Percentiles rank a stretch among this genome's conserved stretches.
Evolutionary conservation across 2,113 vertebrate genomes (phyloP).

Genomic region (Xenopus borealis): DNA sequence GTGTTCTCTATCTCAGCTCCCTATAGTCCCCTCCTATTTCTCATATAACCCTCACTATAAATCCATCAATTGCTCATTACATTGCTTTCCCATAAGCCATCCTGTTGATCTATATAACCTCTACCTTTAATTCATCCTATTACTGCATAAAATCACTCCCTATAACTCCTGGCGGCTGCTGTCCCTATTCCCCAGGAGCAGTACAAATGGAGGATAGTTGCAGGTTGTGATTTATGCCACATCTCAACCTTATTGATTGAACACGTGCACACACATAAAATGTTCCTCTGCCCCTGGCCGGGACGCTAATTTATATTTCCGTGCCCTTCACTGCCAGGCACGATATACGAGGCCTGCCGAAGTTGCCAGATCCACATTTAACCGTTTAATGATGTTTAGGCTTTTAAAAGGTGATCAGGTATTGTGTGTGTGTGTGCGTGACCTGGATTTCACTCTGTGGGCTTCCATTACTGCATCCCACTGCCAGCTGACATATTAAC

Average conservation of each 20-base stretch:
- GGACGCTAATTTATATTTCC: conserved; percentile 43
- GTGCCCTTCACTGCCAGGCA: conserved; percentile 44
- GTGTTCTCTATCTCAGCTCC: background rate
- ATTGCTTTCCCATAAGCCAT: background rate
- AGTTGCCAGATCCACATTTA: conserved; percentile 32
- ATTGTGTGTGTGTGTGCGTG: background rate
- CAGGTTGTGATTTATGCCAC: conserved; percentile 40
- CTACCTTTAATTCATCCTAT: conserved; percentile 5
- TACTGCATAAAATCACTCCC: conserved; percentile 8
- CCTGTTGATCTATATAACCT: background rate
- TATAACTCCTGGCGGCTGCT: conserved; percentile 7
- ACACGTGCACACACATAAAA: conserved; percentile 43
- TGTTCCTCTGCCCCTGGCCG: conserved; percentile 43
- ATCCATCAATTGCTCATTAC: background rate
- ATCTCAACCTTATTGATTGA: conserved; percentile 44
- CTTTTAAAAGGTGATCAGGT: conserved; percentile 6
- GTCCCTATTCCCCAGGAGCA: conserved; percentile 16
- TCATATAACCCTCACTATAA: background rate
- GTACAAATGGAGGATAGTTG: conserved; percentile 34
- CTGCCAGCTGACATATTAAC: background rate
- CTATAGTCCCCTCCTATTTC: no score
- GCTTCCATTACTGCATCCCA: background rate
- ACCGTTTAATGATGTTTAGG: conserved; percentile 21
- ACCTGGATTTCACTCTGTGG: background rate
- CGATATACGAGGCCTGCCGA: conserved; percentile 31